Evolutionary conservation across 2,113 vertebrate species (phyloP), one percentile per base, ranked within the genome.

Genomic region (Indicator maculatus): DNA sequence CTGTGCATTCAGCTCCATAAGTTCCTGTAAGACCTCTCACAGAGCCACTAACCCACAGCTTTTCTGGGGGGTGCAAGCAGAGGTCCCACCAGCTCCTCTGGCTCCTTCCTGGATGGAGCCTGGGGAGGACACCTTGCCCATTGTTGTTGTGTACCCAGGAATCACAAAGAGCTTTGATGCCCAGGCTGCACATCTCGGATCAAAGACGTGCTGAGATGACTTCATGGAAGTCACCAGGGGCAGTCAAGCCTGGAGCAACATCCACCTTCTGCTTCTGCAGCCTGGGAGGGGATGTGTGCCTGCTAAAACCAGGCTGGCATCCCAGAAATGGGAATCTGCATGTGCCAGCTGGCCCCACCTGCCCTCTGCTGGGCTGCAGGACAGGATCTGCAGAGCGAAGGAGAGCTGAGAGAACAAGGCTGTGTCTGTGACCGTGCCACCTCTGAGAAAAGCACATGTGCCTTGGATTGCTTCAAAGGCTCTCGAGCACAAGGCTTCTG

Each of bases 181-280:
- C 31, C 21, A 7, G 27, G 33, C 61, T 81, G 50, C 41, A 11
- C 1, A 3, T 55, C 66, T 60, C 12, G 44, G 38, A 16, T 7
- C 59, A 24, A 28, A 61, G 10, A 8, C 1, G 1, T 31, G n/a
- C 55, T 21, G 61, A 39, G 12, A 16, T 4, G 36, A 28, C 38
- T 66, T 41, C 7, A 8, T 38, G 39, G 80, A 44, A 23, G 24
- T 14, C 39, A 30, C 44, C 11, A 0, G 0, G 4, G 27, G 12
- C 0, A 2, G 52, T 50, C 1, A 0, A 45, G n/a, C 41, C 0
- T 4, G 45, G 36, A 77, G 45, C 33, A 41, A 4, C 33, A 28
- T 6, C 56, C 50, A 21, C 38, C 14, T 76, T 21, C 64, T 47
- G 21, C 56, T 88, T 23, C 50, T 69, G 44, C 80, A 71, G 33